phyloP scores from a whole-genome alignment of 2,797 vertebrate species.

The Diglossa cyanea region DNA sequence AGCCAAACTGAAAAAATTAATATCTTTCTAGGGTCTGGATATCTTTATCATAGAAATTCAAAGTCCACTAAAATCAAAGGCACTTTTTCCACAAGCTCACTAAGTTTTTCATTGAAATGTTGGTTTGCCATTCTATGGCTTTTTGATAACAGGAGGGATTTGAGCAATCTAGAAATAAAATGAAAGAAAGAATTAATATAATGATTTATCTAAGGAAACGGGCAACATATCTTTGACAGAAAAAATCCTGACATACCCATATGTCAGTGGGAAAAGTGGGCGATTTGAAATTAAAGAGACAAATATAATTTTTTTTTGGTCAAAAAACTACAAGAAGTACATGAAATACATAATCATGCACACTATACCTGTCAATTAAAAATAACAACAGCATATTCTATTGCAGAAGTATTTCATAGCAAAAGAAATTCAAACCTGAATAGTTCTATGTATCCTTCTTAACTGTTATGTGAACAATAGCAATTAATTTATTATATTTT shows the following conservation, averaged over 20 bases:
- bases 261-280: not conserved
- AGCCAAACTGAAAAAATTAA: not conserved
- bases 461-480: not conserved
- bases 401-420: not conserved
- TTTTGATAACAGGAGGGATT: not conserved
- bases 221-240: not conserved
- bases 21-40: not conserved
- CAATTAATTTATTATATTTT: not conserved
- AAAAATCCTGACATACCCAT: not conserved
- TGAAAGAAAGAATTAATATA: not conserved
- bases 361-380: not conserved
- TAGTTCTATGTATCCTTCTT: not conserved
- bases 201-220: not conserved
- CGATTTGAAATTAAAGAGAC: not conserved
- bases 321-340: not conserved
- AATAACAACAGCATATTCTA: not conserved
- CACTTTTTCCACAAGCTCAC: not conserved
- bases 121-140: not conserved
- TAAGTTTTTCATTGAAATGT: not conserved
- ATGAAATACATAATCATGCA: not conserved
- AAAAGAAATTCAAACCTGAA: not conserved
- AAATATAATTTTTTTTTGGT: not conserved
- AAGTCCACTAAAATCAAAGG: not conserved
- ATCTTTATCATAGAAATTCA: not conserved
- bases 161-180: not conserved